phyloP scores from a whole-genome alignment of 2,888 invertebrate species.

The Xylocampa areola region DNA sequence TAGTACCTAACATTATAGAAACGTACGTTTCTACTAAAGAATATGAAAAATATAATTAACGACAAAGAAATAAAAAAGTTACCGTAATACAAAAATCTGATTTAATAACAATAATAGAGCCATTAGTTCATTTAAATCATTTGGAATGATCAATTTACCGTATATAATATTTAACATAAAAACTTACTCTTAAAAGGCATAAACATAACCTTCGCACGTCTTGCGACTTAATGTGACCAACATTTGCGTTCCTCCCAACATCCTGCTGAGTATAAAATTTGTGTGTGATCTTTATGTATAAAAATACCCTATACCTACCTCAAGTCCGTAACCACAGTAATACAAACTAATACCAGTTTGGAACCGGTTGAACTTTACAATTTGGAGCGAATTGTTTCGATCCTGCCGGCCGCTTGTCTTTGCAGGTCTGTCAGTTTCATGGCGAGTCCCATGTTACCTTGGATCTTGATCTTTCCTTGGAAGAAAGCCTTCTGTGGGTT shows the following conservation, averaged over 20 bases:
- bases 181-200: conserved; percentile 31
- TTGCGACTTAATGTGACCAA: conserved; percentile 23
- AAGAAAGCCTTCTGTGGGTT: conserved; percentile 99
- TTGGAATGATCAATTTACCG: conserved; percentile 75
- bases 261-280: conserved; percentile 28
- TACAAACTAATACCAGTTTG: conserved; percentile 57
- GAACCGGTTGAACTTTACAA: conserved; percentile 87
- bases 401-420: conserved; percentile 92
- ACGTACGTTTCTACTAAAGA: too few species aligned
- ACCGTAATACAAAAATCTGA: conserved; percentile 59
- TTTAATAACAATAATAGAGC: conserved; percentile 70
- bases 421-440: conserved; percentile 97
- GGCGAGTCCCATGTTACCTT: conserved; percentile 98
- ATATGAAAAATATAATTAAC: conserved; percentile 9
- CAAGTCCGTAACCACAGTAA: conserved; percentile 71
- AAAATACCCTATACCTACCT: conserved; percentile 73
- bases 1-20: not conserved
- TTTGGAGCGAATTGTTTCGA: conserved; percentile 93
- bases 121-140: conserved; percentile 64
- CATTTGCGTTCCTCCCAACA: conserved; percentile 16
- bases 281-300: conserved; percentile 56
- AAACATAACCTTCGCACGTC: conserved; percentile 28
- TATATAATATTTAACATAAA: conserved; percentile 60
- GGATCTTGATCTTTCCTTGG: conserved; percentile 98
- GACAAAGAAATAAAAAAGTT: conserved; percentile 25